phyloP scores from a whole-genome alignment of 2,888 invertebrate genomes.

The Nephrotoma guestfalica region DNA sequence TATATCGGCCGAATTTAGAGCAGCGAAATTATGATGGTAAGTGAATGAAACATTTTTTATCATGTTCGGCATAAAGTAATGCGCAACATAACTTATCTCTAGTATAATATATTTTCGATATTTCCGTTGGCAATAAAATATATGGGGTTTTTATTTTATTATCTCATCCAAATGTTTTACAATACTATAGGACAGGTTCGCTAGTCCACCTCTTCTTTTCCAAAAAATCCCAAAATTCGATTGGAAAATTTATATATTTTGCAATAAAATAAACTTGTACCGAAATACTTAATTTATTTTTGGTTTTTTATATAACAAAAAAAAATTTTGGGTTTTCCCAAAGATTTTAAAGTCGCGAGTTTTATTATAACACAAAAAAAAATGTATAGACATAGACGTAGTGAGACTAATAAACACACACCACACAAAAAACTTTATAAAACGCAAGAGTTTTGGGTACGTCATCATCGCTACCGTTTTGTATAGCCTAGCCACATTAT shows the following conservation, averaged over 20 bases:
- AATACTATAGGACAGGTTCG: neutral
- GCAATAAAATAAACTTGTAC: neutral
- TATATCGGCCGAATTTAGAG: conserved; percentile 46
- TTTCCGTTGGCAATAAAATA: neutral
- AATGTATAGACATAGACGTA: neutral
- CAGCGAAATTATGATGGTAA: conserved; percentile 77
- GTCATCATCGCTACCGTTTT: neutral
- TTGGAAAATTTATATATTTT: neutral
- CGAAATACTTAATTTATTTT: neutral
- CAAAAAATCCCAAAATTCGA: neutral
- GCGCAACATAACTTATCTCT: neutral
- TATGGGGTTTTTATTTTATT: neutral
- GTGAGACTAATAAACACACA: neutral
- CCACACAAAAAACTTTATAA: neutral
- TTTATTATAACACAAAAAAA: neutral
- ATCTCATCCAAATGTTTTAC: neutral
- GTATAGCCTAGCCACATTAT: neutral
- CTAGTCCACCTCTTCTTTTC: neutral
- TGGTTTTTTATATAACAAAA: neutral
- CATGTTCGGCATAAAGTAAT: neutral
- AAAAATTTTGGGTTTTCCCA: conserved; percentile 12
- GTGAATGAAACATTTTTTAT: conserved; percentile 22
- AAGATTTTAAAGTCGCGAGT: conserved; percentile 5
- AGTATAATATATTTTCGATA: neutral
- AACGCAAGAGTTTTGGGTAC: neutral